Evolutionary conservation across 2,888 invertebrate genomes (phyloP).

Genomic region (Tenthredo notha): DNA sequence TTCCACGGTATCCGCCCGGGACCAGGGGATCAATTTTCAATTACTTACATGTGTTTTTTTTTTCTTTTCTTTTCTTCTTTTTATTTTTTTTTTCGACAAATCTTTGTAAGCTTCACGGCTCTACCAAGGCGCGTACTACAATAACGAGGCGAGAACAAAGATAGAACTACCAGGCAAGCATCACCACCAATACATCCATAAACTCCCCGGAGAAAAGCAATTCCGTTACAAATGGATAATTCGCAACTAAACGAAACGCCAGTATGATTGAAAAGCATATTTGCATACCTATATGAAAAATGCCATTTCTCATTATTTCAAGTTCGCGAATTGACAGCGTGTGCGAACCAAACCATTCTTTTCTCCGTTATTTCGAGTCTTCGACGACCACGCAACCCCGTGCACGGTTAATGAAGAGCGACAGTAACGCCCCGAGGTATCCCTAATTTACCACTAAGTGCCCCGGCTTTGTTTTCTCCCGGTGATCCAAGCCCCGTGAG

Average conservation of each 20-base stretch:
- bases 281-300: background rate
- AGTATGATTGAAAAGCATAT: background rate
- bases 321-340: background rate
- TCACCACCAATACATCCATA: background rate
- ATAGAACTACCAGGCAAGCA: background rate
- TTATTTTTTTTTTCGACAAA: constrained; percentile 12
- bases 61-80: too few species aligned
- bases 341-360: background rate
- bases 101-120: constrained; percentile 22
- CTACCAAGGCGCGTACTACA: background rate
- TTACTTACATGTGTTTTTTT: constrained; percentile 47
- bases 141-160: constrained; percentile 29
- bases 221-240: background rate
- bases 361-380: background rate
- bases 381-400: background rate
- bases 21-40: constrained; percentile 52
- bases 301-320: background rate
- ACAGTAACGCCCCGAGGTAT: constrained; percentile 65
- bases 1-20: constrained; percentile 46
- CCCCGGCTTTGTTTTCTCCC: constrained; percentile 66
- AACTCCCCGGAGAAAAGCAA: background rate
- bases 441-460: constrained; percentile 72
- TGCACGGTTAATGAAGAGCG: constrained; percentile 68
- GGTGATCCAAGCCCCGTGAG: constrained; percentile 2
- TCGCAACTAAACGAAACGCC: background rate